These are phyloP conservation scores for Micrasema minimum DNA, from an alignment of 1,140 invertebrate species.

Conservation along the genomic window DNA sequence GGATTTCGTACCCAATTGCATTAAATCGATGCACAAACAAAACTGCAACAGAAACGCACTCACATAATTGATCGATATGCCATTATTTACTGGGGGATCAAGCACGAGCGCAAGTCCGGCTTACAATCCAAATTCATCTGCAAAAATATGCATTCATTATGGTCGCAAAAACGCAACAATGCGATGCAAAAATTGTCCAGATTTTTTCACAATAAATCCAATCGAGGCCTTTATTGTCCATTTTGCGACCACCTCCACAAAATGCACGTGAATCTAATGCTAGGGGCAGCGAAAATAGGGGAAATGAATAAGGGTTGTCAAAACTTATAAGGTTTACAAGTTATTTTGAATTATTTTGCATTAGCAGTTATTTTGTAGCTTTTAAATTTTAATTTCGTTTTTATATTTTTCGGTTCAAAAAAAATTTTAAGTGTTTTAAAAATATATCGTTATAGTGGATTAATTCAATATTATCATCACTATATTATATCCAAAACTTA, in stretches of 20 bases:
- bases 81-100: slow-evolving; percentile 22
- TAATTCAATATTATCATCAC: too few relatives aligned
- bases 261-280: background rate
- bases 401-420: too few relatives aligned
- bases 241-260: background rate
- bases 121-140: slow-evolving; percentile 30
- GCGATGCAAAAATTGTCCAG: slow-evolving; percentile 43
- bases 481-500: too few relatives aligned
- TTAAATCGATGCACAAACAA: background rate
- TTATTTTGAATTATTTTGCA: too few relatives aligned
- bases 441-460: too few relatives aligned
- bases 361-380: too few relatives aligned
- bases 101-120: slow-evolving; percentile 5
- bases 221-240: slow-evolving; percentile 37
- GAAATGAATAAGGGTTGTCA: too few relatives aligned
- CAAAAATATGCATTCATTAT: slow-evolving; percentile 42
- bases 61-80: slow-evolving; percentile 44
- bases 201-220: slow-evolving; percentile 43
- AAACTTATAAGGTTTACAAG: too few relatives aligned
- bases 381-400: too few relatives aligned
- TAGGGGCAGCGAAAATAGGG: too few relatives aligned
- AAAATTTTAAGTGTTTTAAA: too few relatives aligned
- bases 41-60: slow-evolving; percentile 11
- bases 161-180: slow-evolving; percentile 42
- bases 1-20: background rate